These are phyloP conservation scores for Poeciliopsis turneri DNA, from an alignment of 2,797 vertebrate genomes.

Conservation along the genomic window DNA sequence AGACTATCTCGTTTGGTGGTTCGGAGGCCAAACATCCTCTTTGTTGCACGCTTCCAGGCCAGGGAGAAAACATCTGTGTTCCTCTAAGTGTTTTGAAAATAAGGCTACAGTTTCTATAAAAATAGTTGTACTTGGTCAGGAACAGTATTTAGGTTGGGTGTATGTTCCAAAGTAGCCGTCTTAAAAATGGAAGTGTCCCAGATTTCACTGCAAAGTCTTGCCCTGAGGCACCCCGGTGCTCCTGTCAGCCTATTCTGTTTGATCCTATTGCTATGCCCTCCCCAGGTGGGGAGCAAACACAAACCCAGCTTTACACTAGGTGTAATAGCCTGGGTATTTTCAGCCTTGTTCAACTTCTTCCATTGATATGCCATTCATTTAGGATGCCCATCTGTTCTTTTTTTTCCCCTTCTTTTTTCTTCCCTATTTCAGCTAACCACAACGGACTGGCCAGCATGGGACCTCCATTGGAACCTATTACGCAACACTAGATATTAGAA, in stretches of 20 bases:
- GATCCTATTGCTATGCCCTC: not conserved
- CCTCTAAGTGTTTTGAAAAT: not conserved
- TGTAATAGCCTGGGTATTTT: not conserved
- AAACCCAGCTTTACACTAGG: not conserved
- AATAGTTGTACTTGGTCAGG: not conserved
- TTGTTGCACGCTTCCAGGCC: not conserved
- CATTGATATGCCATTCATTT: not conserved
- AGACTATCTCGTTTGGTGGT: not conserved
- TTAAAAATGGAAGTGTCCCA: not conserved
- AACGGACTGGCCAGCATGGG: not conserved
- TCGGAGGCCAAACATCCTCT: not conserved
- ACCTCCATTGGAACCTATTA: not conserved
- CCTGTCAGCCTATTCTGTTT: constrained; percentile 1
- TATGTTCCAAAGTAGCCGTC: not conserved
- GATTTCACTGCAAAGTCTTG: not conserved
- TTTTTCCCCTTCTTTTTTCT: not conserved
- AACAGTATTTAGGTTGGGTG: not conserved
- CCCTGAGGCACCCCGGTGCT: not conserved
- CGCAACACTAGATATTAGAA: not conserved
- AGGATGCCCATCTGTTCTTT: not conserved
- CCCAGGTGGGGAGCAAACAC: not conserved
- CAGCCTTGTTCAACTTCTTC: not conserved
- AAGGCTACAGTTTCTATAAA: not conserved
- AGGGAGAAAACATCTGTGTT: not conserved
- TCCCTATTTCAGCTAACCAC: not conserved